A percentile compares a stretch with the other conserved stretches of the same genome.
Evolutionary conservation across 1,140 invertebrate species (phyloP).

Genomic region (Hylaeus anthracinus): DNA sequence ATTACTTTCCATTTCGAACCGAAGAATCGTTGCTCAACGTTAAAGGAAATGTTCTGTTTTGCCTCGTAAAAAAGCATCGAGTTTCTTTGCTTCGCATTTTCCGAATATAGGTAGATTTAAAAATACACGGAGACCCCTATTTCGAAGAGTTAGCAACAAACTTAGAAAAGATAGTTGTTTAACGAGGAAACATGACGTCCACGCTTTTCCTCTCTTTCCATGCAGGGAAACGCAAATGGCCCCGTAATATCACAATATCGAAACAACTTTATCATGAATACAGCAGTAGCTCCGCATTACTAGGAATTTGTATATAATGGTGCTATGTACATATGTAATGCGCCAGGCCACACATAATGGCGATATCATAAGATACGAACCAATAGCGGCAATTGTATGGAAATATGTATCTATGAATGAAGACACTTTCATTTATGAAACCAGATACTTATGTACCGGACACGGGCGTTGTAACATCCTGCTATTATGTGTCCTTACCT

Average conservation of each 20-base stretch:
- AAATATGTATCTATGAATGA: slow-evolving; percentile 81
- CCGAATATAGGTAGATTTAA: too few relatives aligned
- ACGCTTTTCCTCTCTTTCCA: slow-evolving; percentile 1
- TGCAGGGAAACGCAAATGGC: neutral
- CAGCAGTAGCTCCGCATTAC: slow-evolving; percentile 75
- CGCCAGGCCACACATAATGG: slow-evolving; percentile 71
- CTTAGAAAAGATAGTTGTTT: too few relatives aligned
- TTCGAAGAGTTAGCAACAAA: too few relatives aligned
- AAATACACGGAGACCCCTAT: too few relatives aligned
- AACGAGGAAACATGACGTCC: too few relatives aligned
- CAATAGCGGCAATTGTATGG: slow-evolving; percentile 80
- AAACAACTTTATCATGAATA: slow-evolving; percentile 77
- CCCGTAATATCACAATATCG: slow-evolving; percentile 63
- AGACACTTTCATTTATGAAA: slow-evolving; percentile 81
- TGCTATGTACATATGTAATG: slow-evolving; percentile 79
- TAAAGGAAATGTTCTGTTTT: too few relatives aligned
- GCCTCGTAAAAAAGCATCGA: too few relatives aligned
- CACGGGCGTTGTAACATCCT: slow-evolving; percentile 79
- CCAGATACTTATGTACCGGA: slow-evolving; percentile 79
- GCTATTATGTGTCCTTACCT: slow-evolving; percentile 78
- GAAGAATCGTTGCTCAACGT: neutral
- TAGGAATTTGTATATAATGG: slow-evolving; percentile 80
- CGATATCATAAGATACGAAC: slow-evolving; percentile 79
- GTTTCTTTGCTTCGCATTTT: too few relatives aligned
- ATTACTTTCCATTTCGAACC: neutral